phyloP scores from a whole-genome alignment of 2,113 vertebrate species.

The Myotis lucifugus region DNA sequence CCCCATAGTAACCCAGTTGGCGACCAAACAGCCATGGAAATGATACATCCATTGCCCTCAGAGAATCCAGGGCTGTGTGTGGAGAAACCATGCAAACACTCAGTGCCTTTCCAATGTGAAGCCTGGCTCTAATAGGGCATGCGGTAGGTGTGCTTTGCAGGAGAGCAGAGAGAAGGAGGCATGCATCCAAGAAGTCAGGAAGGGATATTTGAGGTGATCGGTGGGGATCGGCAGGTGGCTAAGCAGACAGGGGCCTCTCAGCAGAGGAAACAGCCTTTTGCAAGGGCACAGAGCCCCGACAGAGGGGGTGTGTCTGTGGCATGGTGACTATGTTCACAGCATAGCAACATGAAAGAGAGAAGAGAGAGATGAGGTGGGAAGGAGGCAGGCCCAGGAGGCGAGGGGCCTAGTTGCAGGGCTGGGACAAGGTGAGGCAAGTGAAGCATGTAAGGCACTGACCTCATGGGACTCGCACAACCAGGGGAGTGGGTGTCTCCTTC shows the following conservation, averaged over 20 bases:
- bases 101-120: accelerated
- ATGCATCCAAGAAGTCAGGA: background rate
- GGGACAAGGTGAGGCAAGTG: background rate
- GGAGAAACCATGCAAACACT: background rate
- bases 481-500: background rate
- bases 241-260: background rate
- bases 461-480: background rate
- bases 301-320: background rate
- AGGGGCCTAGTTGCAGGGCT: background rate
- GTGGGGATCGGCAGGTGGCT: background rate
- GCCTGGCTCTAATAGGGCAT: background rate
- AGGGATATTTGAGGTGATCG: background rate
- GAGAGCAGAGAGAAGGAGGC: background rate
- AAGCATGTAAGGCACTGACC: background rate
- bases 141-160: background rate
- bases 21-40: background rate
- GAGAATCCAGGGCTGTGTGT: background rate
- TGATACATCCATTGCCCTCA: background rate
- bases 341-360: background rate
- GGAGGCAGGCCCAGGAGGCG: background rate
- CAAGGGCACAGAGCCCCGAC: background rate
- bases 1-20: background rate
- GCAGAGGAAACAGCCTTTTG: background rate
- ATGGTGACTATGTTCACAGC: background rate
- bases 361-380: background rate